These are phyloP conservation scores for Struthio camelus DNA, from an alignment of 2,113 vertebrate species.

Conservation along the genomic window DNA sequence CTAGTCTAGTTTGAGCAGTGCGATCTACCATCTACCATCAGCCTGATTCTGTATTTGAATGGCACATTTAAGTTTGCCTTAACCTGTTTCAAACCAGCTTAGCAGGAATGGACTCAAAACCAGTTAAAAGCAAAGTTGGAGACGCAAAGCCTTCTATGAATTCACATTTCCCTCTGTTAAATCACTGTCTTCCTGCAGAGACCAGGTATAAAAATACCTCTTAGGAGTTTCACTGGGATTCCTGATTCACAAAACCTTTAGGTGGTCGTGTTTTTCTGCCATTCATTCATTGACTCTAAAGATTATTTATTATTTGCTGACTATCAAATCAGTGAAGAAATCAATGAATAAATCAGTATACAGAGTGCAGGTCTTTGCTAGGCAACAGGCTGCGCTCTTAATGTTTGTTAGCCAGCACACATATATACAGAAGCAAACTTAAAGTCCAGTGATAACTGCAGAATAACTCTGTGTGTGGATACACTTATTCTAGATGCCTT, in stretches of 20 bases:
- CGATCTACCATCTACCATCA: not conserved
- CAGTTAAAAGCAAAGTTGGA: not conserved
- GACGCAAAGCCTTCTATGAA: not conserved
- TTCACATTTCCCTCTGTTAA: not conserved
- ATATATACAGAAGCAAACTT: not conserved
- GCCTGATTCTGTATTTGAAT: not conserved
- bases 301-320: not conserved
- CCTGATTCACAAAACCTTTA: not conserved
- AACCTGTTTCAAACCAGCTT: not conserved
- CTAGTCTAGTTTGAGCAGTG: not conserved
- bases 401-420: not conserved
- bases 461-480: not conserved
- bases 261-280: accelerated
- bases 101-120: not conserved
- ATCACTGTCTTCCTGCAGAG: not conserved
- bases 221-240: not conserved
- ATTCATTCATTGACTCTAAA: not conserved
- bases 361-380: not conserved
- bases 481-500: not conserved
- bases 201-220: not conserved
- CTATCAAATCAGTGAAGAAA: not conserved
- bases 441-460: not conserved
- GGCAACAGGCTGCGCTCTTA: not conserved
- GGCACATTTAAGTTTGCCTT: not conserved
- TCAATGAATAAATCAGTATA: not conserved